Base-by-base conservation (phyloP, 2,888 invertebrate species). In the Pyrrhia umbra region DNA sequence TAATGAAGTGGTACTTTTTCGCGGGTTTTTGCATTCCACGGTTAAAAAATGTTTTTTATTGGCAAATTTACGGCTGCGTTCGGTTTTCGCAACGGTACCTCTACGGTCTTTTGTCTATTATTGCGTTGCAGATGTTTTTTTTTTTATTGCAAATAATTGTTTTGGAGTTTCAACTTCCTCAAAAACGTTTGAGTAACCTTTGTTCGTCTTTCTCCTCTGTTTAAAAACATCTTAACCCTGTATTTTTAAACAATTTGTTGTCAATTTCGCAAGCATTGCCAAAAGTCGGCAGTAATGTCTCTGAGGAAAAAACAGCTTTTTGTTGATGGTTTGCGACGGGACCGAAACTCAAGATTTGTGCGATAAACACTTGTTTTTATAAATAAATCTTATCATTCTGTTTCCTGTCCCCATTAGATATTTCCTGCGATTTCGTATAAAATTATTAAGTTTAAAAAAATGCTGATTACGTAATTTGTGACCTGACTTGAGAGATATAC, bases 51-150 rank as follows among this genome's bases (percentile, higher is more conserved):
- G 8, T 59, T 85, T 90, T 90, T 88, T 90, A 87, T 87, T 88
- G 81, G 81, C 78, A 83, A 88, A 88, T 89, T 90, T 91, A 91
- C 84, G 86, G 78, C 68, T 61, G 75, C 82, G 80, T 88, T 87
- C 84, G 79, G 63, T 80, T 89, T 90, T 85, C 74, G 89, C 90
- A 92, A 92, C 91, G 92, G 92, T 90, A 88, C 88, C 80, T 78
- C 62, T 67, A 70, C 68, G 77, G 62, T 73, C 84, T 80, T 85
- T 91, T 92, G 89, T 92, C 85, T 88, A 87, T 78, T 77, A 80
- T 78, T 81, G 72, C 73, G 52, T 75, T 83, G 85, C 91, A 90
- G 86, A 90, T 91, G 90, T 83, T 88, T 90, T 84, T 83, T 88
- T 90, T 84, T 84, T 80, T 83, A 82, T 85, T 81, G 72, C 68